Evolutionary conservation across 2,797 vertebrate genomes (phyloP).

Genomic region (Melanotaenia parkinsoni): DNA sequence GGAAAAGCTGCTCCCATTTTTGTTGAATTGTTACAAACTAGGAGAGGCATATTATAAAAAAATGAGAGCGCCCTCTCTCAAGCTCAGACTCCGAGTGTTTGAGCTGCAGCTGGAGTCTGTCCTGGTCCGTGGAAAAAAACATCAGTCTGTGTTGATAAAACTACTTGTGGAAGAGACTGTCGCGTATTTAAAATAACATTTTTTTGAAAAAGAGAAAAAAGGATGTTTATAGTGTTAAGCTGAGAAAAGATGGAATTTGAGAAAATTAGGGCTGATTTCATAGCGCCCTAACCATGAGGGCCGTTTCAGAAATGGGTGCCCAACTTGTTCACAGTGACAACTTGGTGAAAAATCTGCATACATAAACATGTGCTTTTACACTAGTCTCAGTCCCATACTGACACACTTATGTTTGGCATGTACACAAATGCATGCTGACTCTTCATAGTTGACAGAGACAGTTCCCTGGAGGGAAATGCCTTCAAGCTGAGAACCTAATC

Average conservation of each 20-base stretch:
- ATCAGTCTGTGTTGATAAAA: not conserved
- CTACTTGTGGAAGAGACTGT: not conserved
- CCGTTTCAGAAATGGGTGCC: slow-evolving; percentile 4
- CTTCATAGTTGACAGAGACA: slow-evolving; percentile 29
- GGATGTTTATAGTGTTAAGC: no score
- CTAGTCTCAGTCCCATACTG: not conserved
- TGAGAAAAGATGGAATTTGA: no score
- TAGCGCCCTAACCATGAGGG: no score
- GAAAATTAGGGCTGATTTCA: no score
- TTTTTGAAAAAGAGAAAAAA: no score
- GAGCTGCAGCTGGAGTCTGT: not conserved
- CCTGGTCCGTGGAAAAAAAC: not conserved
- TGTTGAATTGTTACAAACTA: not conserved
- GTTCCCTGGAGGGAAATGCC: slow-evolving; percentile 37
- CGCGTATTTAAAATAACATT: not conserved
- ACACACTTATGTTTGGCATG: not conserved
- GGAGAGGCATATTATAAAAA: no score
- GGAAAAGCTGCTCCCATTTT: not conserved
- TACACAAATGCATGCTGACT: slow-evolving; percentile 3
- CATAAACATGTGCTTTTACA: not conserved
- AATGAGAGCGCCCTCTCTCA: not conserved
- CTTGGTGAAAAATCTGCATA: slow-evolving; percentile 26
- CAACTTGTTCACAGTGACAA: slow-evolving; percentile 4
- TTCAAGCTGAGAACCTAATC: slow-evolving; percentile 58
- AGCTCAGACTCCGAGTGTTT: not conserved